These are phyloP conservation scores for Nemotelus nigrinus DNA, from an alignment of 2,888 invertebrate species.

Conservation along the genomic window DNA sequence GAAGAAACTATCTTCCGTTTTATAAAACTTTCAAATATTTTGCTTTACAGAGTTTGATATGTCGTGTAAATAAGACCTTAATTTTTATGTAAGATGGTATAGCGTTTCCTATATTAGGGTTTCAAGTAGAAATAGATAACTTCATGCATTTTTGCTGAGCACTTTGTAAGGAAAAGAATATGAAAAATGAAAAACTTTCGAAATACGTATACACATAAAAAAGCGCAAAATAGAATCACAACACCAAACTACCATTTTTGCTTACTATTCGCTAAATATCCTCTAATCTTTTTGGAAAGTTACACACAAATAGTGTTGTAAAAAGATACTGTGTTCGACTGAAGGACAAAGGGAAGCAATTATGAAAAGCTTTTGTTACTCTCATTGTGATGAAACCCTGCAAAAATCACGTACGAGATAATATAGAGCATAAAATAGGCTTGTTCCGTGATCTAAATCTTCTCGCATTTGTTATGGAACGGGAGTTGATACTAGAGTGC, in stretches of 20 bases:
- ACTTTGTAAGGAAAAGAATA: no score
- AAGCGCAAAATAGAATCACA: no score
- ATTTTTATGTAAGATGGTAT: no score
- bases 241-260: not conserved
- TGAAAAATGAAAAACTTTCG: no score
- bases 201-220: no score
- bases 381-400: slow-evolving; percentile 17
- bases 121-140: no score
- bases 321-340: slow-evolving; percentile 1
- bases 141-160: no score
- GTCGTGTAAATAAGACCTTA: no score
- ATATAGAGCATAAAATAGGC: slow-evolving; percentile 33
- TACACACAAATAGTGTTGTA: slow-evolving; percentile 3
- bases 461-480: slow-evolving; percentile 10
- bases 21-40: no score
- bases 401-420: slow-evolving; percentile 32
- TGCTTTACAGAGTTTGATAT: no score
- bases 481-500: slow-evolving; percentile 12
- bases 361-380: not conserved
- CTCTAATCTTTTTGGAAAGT: not conserved
- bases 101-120: no score
- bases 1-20: no score
- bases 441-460: slow-evolving; percentile 28
- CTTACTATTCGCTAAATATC: not conserved
- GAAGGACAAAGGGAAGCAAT: not conserved